Percentiles rank a stretch among this genome's conserved stretches.
Evolutionary conservation across 2,113 vertebrate species (phyloP).

Genomic region (Clarias macrocephalus): DNA sequence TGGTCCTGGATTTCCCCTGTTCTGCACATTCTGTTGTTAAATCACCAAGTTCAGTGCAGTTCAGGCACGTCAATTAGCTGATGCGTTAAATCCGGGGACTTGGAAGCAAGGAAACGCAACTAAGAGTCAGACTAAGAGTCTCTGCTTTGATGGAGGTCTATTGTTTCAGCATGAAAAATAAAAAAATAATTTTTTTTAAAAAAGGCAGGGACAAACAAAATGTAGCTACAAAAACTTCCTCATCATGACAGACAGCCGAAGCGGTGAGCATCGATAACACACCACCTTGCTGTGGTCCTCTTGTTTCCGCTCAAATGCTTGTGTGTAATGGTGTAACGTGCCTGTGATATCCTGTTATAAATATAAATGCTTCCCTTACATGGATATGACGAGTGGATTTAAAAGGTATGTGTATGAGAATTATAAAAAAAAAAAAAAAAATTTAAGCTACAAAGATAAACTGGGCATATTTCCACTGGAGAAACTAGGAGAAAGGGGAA

Average conservation of each 20-base stretch:
- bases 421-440: no score
- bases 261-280: background rate
- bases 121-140: background rate
- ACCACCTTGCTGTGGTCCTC: background rate
- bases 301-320: background rate
- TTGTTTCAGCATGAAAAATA: background rate
- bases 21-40: background rate
- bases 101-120: background rate
- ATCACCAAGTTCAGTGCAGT: background rate
- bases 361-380: background rate
- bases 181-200: background rate
- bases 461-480: background rate
- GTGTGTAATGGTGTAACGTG: background rate
- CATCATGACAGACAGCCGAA: background rate
- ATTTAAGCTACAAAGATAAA: background rate
- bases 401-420: background rate
- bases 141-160: background rate
- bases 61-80: background rate
- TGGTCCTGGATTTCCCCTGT: background rate
- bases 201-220: background rate
- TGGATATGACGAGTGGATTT: background rate
- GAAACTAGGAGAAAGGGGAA: background rate
- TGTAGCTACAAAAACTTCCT: background rate
- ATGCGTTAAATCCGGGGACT: background rate
- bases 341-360: background rate